Evolutionary conservation across 2,888 invertebrate species (phyloP).

Genomic region (Meteorus colon): DNA sequence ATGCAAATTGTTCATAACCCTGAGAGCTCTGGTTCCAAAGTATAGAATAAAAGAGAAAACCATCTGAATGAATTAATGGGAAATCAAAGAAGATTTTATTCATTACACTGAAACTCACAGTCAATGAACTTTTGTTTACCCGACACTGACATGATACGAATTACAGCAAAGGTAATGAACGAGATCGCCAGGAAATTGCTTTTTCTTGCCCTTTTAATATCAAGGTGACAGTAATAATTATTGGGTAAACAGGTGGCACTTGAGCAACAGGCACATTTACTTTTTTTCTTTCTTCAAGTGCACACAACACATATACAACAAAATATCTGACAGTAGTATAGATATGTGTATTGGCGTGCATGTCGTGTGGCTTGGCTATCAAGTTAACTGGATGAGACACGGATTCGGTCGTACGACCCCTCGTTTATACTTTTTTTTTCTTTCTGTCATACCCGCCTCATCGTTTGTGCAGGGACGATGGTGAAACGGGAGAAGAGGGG

Average conservation of each 20-base stretch:
- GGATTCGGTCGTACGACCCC: slow-evolving; percentile 51
- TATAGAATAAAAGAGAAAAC: too few relatives aligned
- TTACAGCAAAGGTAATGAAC: neutral
- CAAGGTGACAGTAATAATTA: slow-evolving; percentile 6
- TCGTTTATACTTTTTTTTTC: slow-evolving; percentile 31
- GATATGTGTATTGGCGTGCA: slow-evolving; percentile 29
- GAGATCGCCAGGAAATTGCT: neutral
- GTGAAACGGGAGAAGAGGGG: neutral
- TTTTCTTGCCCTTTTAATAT: neutral
- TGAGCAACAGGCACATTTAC: slow-evolving; percentile 42
- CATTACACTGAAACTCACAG: too few relatives aligned
- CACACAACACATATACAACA: slow-evolving; percentile 32
- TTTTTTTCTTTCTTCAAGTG: slow-evolving; percentile 38
- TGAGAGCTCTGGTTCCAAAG: too few relatives aligned
- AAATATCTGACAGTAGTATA: slow-evolving; percentile 29
- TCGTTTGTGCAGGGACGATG: slow-evolving; percentile 34
- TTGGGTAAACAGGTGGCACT: slow-evolving; percentile 50
- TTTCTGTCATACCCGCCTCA: slow-evolving; percentile 42
- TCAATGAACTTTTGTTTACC: too few relatives aligned
- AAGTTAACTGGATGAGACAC: slow-evolving; percentile 55
- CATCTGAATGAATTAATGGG: too few relatives aligned
- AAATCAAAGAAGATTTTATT: too few relatives aligned
- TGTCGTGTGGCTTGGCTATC: slow-evolving; percentile 43
- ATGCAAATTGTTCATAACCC: too few relatives aligned
- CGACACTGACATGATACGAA: too few relatives aligned